Evolutionary conservation across 35 echinoderm and acorn worm genomes (phyloP), one percentile per base, ranked within the genome.

Genomic region (Holothuria glaberrima): DNA sequence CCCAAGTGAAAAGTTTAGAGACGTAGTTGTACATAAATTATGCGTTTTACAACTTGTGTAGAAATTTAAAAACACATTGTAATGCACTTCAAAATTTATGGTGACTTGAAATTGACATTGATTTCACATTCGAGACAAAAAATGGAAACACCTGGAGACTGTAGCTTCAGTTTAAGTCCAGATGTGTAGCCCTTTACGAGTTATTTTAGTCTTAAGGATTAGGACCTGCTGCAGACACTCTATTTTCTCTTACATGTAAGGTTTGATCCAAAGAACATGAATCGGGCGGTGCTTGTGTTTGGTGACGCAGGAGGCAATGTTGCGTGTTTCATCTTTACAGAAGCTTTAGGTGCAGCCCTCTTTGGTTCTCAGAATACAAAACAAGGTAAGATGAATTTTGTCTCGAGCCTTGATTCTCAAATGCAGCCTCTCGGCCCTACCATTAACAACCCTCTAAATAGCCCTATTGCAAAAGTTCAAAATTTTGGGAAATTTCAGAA

Each of bases 341-440:
- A 99, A 64, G 97, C 97, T 12, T 60, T 99, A 3, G 93, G 93
- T 1, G 89, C 95, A 10, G 93, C 93, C 1, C 91, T 99, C 38
- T 99, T 99, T 75, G 97, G 97, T 19, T 86, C 91, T 56, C 97
- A 99, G 83, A 99, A 99, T 34, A 91, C 97, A 20, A 99, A 99
- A 77, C 90, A 90, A 91, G 94, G 94, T 92, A 52, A 85, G 68
- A 57, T 27, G 17, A 22, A 82, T 9, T 41, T n/a, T n/a, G n/a
- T n/a, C n/a, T n/a, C n/a, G n/a, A n/a, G n/a, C n/a, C n/a, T n/a
- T n/a, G n/a, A n/a, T n/a, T n/a, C n/a, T n/a, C n/a, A n/a, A n/a
- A n/a, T n/a, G n/a, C n/a, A n/a, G n/a, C n/a, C n/a, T n/a, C n/a
- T n/a, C n/a, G n/a, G n/a, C n/a, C n/a, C n/a, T n/a, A n/a, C n/a